These are phyloP conservation scores for Orientallactaga sibirica DNA, from an alignment of 2,797 vertebrate species.

Conservation along the genomic window DNA sequence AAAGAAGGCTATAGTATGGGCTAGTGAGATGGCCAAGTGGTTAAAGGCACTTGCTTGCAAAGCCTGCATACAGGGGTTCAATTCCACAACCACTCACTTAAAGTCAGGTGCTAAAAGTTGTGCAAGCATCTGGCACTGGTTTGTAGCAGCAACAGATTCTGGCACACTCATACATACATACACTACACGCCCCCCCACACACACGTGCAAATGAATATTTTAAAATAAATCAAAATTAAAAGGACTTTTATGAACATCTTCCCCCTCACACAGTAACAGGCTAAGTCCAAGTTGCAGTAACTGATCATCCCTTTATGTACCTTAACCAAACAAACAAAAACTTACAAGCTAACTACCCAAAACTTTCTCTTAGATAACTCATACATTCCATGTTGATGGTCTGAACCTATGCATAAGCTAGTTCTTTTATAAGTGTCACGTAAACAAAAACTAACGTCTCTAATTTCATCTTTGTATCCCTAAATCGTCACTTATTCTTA, in stretches of 20 bases:
- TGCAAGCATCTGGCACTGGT: no score
- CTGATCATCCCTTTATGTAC: background rate
- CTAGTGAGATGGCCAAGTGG: no score
- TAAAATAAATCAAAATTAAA: no score
- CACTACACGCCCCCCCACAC: no score
- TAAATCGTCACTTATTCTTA: conserved; percentile 24
- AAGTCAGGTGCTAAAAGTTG: no score
- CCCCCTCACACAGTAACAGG: conserved; percentile 19
- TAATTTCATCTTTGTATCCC: conserved; percentile 45
- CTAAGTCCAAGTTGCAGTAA: conserved; percentile 18
- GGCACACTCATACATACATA: no score
- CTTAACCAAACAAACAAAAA: conserved; percentile 44
- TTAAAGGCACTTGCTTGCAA: no score
- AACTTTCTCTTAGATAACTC: conserved; percentile 39
- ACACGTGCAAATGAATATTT: no score
- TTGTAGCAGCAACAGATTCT: no score
- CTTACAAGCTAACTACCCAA: conserved; percentile 22
- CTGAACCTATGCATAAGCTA: conserved; percentile 12
- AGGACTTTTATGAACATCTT: background rate
- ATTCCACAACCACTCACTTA: no score
- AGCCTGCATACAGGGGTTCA: no score
- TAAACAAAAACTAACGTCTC: conserved; percentile 45
- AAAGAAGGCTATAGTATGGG: background rate
- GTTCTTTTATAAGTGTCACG: conserved; percentile 55
- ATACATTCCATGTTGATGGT: conserved; percentile 3